Base-by-base conservation (phyloP, 1,140 invertebrate species). In the Papilio polytes region DNA sequence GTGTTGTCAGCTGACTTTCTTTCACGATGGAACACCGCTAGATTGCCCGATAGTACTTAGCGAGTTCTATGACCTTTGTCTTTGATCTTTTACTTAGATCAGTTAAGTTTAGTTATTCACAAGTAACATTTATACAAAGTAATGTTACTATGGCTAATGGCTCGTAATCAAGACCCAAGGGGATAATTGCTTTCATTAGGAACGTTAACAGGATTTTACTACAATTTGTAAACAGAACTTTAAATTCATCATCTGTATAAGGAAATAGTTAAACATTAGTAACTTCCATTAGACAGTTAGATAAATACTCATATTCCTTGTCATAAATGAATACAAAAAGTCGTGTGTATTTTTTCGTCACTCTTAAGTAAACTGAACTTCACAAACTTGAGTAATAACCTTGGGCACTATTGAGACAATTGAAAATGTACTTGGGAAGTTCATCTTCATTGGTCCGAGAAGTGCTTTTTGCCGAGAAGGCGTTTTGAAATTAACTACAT, bases 161-260 rank as follows among this genome's bases (percentile, higher is more conserved):
- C 73, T 74, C n/a, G 46, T 74, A 74, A 74, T 74, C 41, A 74
- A 22, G 73, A 20, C 73, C 44, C 20, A 51, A 48, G 41, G 73
- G 20, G 73, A 74, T 74, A 74, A 74, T 74, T 51, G 22, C 73
- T 51, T 74, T 74, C 46, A 74, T 74, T 74, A 74, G 41, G 73
- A 74, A 26, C 51, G 46, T 22, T 48, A 51, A 74, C 20, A 48
- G 44, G 41, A 22, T 74, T 74, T 51, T 20, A 48, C 73, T 46
- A 51, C 73, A 74, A 74, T 8, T 48, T 74, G 44, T 46, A 12
- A 48, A 74, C 41, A 46, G 20, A 74, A 22, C 41, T 51, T 44
- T 46, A 48, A 48, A 51, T 74, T 20, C 41, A 74, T 74, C 44
- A 1, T 46, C 20, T 74, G 8, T 8, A 44, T 74, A 74, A 74